Percentiles rank a stretch among this genome's conserved stretches.
These are phyloP conservation scores for Dromococcyx pavoninus DNA, from an alignment of 2,797 vertebrate species.

Conservation along the genomic window DNA sequence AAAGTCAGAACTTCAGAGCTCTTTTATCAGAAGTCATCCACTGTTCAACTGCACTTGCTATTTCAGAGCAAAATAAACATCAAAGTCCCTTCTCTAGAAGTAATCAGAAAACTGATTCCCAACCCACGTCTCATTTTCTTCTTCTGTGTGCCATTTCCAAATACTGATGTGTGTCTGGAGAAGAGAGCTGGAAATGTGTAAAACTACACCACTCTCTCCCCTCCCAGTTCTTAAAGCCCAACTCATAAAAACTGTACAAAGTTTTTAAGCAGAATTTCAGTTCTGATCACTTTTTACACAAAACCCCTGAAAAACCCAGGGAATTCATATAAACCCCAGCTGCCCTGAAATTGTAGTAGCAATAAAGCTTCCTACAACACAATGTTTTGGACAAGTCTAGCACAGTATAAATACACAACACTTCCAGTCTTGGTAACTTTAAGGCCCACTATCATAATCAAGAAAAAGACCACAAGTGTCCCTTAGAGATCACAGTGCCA, in stretches of 20 bases:
- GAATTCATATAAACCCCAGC: background rate
- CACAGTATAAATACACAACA: background rate
- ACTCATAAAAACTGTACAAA: background rate
- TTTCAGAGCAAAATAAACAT: background rate
- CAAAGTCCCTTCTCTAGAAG: background rate
- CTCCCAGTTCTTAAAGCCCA: background rate
- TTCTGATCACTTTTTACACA: background rate
- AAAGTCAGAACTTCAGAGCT: too few species aligned
- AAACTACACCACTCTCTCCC: background rate
- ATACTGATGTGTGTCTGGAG: rapidly evolving
- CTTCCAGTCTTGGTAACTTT: background rate
- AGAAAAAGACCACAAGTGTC: background rate
- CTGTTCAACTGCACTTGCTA: background rate
- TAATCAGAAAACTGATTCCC: background rate
- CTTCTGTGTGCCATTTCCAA: background rate
- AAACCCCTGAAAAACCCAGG: background rate
- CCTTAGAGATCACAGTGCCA: background rate
- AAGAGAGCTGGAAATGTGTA: background rate
- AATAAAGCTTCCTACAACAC: background rate
- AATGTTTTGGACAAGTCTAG: background rate
- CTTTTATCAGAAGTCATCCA: background rate
- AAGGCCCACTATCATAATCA: background rate
- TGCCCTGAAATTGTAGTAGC: background rate
- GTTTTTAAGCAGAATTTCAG: background rate
- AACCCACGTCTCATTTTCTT: background rate